Percentiles rank a stretch among this genome's conserved stretches.
phyloP scores from a whole-genome alignment of 53 echinoderm and acorn worm species.

The Echinometra lucunter region DNA sequence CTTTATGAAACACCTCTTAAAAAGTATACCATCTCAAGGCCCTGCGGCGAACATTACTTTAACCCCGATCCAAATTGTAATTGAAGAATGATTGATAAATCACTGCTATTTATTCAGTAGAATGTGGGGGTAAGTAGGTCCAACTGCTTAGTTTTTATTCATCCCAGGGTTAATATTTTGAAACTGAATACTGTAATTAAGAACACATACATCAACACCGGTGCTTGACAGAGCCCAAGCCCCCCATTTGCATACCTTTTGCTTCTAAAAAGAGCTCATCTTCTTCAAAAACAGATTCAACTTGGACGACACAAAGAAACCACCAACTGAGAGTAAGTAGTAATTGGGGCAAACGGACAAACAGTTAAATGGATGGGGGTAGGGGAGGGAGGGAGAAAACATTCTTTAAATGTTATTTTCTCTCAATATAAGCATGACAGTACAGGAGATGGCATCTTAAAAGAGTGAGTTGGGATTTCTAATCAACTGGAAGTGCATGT shows the following conservation, averaged over 20 bases:
- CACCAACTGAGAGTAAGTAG: background rate
- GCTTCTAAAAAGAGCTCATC: background rate
- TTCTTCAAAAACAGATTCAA: background rate
- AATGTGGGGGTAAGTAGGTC: slow-evolving; percentile 68
- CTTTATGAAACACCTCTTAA: slow-evolving; percentile 58
- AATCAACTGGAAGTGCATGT: background rate
- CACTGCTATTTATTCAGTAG: slow-evolving; percentile 48
- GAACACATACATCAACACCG: slow-evolving; percentile 71
- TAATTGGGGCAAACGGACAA: too few species aligned
- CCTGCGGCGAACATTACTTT: slow-evolving; percentile 64
- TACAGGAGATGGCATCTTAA: background rate
- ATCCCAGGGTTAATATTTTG: slow-evolving; percentile 68
- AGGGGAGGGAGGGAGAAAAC: background rate
- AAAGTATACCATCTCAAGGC: slow-evolving; percentile 43
- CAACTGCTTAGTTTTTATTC: slow-evolving; percentile 65
- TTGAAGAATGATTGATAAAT: slow-evolving; percentile 72
- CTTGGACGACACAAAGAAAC: background rate
- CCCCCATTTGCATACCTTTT: slow-evolving; percentile 47
- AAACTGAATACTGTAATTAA: slow-evolving; percentile 67
- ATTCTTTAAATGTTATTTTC: background rate
- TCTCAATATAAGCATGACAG: background rate
- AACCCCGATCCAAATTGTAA: slow-evolving; percentile 68
- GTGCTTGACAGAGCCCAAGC: slow-evolving; percentile 13
- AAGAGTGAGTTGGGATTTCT: background rate
- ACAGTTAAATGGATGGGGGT: background rate